Evolutionary conservation across 2,888 invertebrate species (phyloP).

Genomic region (Epinotia brunnichana): DNA sequence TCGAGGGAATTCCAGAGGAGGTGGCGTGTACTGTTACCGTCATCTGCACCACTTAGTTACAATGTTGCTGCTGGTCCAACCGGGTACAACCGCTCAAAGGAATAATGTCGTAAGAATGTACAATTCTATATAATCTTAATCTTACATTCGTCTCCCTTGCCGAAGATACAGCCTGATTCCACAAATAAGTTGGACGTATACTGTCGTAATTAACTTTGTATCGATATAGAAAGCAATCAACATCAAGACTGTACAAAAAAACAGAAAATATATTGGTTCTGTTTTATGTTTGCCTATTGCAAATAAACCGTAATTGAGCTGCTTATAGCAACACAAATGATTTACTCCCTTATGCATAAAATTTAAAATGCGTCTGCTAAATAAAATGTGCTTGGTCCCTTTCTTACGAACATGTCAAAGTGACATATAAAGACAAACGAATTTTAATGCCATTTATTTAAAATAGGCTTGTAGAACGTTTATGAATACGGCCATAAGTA

Average conservation of each 20-base stretch:
- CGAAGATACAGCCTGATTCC: not conserved
- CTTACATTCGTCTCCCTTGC: not conserved
- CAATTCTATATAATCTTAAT: not conserved
- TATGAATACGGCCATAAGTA: no score
- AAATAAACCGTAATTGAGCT: not conserved
- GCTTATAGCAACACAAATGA: no score
- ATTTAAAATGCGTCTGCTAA: no score
- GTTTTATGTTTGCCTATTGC: not conserved
- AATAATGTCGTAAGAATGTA: not conserved
- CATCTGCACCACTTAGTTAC: not conserved
- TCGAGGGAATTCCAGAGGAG: not conserved
- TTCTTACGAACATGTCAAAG: no score
- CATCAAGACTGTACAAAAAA: no score
- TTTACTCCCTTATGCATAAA: no score
- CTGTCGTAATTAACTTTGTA: not conserved
- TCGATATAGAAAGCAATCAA: conserved; percentile 7
- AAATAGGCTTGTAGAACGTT: no score
- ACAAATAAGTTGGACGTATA: not conserved
- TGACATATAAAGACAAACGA: no score
- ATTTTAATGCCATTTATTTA: no score
- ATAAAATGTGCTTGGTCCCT: no score
- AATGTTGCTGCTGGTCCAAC: conserved; percentile 4
- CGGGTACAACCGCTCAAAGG: conserved; percentile 1
- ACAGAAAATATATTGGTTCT: not conserved
- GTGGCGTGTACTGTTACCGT: no score